Evolutionary conservation across 1,140 invertebrate species (phyloP), one percentile per base, ranked within the genome.

Genomic region (Zaprionus lachaisei): DNA sequence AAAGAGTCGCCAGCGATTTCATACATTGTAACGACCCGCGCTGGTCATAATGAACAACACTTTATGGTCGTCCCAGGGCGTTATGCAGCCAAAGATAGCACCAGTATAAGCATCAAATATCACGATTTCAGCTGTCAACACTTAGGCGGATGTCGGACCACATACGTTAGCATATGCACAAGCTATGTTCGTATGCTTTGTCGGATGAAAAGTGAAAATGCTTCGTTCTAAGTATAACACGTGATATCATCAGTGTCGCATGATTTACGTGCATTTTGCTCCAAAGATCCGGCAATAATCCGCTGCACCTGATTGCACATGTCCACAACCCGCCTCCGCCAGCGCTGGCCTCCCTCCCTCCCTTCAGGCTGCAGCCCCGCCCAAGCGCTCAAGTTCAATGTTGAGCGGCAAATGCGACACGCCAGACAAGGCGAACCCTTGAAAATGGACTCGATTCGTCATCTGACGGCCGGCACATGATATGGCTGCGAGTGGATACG

Each of bases 341-440:
- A 12, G 2, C 4, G 14, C n/a, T 14, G n/a, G 4, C 12, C 28
- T 9, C 5, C 6, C 62, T 9, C 6, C 11, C 20, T 7, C 41
- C 5, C 62, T 28, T 4, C 31, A 34, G 31, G 31, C 31, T 34
- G 31, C 31, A 54, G 34, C 51, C 63, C 63, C 34, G 51, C 34
- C 63, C 17, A 38, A 68, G 64, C 63, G 77, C 84, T 89, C 84
- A 89, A 89, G 84, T 89, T 89, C 84, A 89, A 89, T 84, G 85
- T 66, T 67, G 70, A 81, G 73, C 79, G 47, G 79, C 79, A 71
- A 89, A 89, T 74, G 68, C 75, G 85, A 89, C 75, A 56, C 57
- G 81, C 85, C 81, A 89, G 84, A 90, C 84, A 89, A 89, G 84
- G 84, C 84, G 51, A 89, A 76, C 84, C 84, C 84, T 90, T 89